phyloP scores from a whole-genome alignment of 2,113 vertebrate species.

The Sylvietta virens region DNA sequence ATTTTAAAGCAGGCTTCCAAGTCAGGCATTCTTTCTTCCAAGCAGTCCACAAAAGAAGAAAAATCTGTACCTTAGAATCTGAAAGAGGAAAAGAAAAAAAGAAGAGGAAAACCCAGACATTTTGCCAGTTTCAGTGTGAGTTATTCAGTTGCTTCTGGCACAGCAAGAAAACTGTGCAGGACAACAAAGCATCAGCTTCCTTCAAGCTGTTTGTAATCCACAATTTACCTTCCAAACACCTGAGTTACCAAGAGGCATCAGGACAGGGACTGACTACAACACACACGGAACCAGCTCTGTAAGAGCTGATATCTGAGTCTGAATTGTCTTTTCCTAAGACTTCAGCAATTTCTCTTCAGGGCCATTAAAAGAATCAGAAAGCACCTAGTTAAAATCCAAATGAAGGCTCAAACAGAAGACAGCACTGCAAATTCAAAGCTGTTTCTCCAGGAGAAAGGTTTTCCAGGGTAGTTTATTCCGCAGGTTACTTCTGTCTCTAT shows the following conservation, averaged over 20 bases:
- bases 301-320: neutral
- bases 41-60: neutral
- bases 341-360: neutral
- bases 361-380: neutral
- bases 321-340: neutral
- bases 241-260: neutral
- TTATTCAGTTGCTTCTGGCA: neutral
- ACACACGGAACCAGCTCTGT: neutral
- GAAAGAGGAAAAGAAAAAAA: too few relatives aligned
- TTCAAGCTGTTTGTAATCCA: neutral
- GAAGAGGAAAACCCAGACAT: neutral
- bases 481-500: neutral
- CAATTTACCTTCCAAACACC: neutral
- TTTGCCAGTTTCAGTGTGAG: neutral
- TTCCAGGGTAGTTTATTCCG: neutral
- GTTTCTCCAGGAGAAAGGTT: neutral
- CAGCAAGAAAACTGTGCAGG: neutral
- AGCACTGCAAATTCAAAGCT: neutral
- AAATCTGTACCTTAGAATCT: neutral
- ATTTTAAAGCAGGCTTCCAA: conserved; percentile 27
- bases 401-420: neutral
- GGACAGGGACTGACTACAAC: neutral
- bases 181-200: neutral
- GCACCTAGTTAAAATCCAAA: neutral
- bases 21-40: neutral